phyloP scores from a whole-genome alignment of 92 coral and sea anemone species.

The Siderastrea radians region DNA sequence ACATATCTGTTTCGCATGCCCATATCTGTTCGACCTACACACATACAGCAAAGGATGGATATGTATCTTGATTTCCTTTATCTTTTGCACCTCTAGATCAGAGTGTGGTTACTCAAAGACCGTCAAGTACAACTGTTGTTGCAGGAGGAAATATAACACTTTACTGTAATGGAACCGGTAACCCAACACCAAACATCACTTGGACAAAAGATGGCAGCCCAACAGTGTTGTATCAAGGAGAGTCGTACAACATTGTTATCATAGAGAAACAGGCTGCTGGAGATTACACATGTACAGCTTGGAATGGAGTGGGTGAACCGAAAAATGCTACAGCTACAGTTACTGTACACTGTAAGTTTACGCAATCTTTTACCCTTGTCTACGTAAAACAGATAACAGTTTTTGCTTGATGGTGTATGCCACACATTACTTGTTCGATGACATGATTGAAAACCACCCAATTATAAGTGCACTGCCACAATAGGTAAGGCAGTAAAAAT shows the following conservation, averaged over 20 bases:
- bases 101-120: not conserved
- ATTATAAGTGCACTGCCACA: too few relatives aligned
- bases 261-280: not conserved
- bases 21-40: too few relatives aligned
- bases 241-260: not conserved
- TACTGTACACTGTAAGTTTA: not conserved
- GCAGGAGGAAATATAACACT: constrained; percentile 19
- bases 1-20: too few relatives aligned
- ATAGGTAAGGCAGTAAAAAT: too few relatives aligned
- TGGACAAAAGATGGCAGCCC: constrained; percentile 18
- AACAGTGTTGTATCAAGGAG: not conserved
- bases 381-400: too few relatives aligned
- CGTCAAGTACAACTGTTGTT: not conserved
- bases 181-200: constrained; percentile 37
- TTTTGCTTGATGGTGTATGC: not conserved
- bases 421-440: too few relatives aligned
- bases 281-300: not conserved
- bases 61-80: too few relatives aligned
- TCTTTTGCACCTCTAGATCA: not conserved
- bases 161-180: constrained; percentile 9
- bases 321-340: constrained; percentile 11
- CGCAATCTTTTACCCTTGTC: not conserved
- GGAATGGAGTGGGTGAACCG: constrained; percentile 12
- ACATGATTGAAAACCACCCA: too few relatives aligned
- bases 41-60: too few relatives aligned